Conservation (phyloP, 2,113 vertebrate species). For the Tiliqua scincoides region DNA sequence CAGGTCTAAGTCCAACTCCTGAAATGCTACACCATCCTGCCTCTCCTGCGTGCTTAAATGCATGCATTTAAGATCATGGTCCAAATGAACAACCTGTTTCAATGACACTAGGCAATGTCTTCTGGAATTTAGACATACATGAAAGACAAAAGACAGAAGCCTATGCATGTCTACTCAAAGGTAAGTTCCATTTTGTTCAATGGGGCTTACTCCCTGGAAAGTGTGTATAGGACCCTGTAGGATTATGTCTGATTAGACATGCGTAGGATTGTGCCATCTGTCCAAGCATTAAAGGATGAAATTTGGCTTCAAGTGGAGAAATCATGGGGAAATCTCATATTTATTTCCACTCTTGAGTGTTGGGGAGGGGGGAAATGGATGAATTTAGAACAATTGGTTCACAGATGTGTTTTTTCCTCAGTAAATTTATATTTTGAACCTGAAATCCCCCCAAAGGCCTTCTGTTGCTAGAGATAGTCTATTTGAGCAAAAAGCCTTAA, state of each 20-base stretch:
- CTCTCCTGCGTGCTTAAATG: no score
- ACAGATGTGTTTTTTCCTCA: background rate
- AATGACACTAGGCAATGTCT: background rate
- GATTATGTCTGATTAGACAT: no score
- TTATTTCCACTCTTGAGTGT: background rate
- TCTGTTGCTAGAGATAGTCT: background rate
- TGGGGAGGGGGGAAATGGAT: background rate
- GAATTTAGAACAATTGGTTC: background rate
- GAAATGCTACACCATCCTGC: background rate
- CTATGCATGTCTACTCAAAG: no score
- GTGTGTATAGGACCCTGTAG: no score
- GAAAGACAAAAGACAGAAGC: background rate
- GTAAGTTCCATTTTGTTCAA: no score
- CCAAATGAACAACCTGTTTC: background rate
- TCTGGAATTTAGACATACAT: background rate
- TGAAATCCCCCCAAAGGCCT: background rate
- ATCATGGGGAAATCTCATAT: background rate
- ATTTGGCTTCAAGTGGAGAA: background rate
- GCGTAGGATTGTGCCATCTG: no score
- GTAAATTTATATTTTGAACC: background rate
- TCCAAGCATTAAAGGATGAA: background rate
- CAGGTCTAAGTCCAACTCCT: no score
- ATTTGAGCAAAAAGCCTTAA: slow-evolving; percentile 3
- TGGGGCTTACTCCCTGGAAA: no score
- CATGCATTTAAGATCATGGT: background rate